Evolutionary conservation across 2,797 vertebrate species (phyloP).

Genomic region (Crax fasciolata): DNA sequence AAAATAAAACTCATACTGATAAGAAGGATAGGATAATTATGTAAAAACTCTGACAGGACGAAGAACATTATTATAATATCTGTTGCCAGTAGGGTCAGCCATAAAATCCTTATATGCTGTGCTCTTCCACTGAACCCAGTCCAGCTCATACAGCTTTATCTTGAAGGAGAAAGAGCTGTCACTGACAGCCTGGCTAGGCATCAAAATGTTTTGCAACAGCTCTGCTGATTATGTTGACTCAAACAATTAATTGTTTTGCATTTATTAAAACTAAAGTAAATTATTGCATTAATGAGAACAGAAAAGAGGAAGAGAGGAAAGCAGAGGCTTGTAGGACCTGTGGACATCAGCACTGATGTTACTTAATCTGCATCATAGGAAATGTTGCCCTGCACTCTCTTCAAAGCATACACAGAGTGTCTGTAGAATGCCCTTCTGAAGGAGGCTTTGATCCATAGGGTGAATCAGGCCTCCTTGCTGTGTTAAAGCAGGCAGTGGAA

Average conservation of each 20-base stretch:
- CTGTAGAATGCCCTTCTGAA: not conserved
- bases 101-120: not conserved
- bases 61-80: not conserved
- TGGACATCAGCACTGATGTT: not conserved
- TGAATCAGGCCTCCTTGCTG: not conserved
- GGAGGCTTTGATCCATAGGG: not conserved
- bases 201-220: slow-evolving; percentile 29
- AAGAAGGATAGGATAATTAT: not conserved
- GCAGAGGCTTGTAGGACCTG: not conserved
- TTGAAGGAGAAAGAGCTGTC: not conserved
- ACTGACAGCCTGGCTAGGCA: slow-evolving; percentile 19
- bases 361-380: not conserved
- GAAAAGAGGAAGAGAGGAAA: not conserved
- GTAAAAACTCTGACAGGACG: not conserved
- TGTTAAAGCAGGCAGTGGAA: not conserved
- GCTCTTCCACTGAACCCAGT: not conserved
- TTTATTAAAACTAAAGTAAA: slow-evolving; percentile 47
- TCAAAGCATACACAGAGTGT: not conserved
- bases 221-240: slow-evolving; percentile 21
- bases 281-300: not conserved
- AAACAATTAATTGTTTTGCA: slow-evolving; percentile 40
- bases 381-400: not conserved
- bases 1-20: not conserved
- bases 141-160: not conserved
- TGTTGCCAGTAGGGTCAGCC: not conserved